Evolutionary conservation across 2,113 vertebrate species (phyloP).

Genomic region (Petaurus breviceps): DNA sequence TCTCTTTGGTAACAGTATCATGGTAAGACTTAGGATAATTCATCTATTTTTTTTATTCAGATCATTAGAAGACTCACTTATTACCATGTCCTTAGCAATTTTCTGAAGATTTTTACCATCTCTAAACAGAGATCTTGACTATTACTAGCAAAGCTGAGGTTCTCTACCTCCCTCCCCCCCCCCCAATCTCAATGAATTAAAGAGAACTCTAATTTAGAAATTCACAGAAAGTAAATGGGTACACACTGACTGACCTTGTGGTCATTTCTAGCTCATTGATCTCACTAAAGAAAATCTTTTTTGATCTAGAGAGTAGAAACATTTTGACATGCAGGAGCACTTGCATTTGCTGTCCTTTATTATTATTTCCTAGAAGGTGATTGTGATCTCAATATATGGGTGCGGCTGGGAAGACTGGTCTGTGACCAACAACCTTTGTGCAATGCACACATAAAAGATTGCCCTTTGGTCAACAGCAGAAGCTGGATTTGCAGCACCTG

Average conservation of each 20-base stretch:
- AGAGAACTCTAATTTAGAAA: neutral
- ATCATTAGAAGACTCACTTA: constrained; percentile 68
- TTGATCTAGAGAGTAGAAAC: neutral
- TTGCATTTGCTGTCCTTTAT: neutral
- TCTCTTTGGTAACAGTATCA: constrained; percentile 56
- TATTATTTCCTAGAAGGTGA: neutral
- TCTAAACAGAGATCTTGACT: neutral
- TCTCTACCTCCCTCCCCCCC: neutral
- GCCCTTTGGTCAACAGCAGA: neutral
- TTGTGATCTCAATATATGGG: neutral
- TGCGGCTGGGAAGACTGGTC: neutral
- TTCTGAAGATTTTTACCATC: constrained; percentile 55
- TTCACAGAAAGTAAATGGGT: neutral
- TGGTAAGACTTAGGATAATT: neutral
- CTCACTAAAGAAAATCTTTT: neutral
- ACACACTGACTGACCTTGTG: neutral
- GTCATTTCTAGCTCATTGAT: neutral
- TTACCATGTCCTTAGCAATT: constrained; percentile 25
- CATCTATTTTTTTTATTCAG: constrained; percentile 60
- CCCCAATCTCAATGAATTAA: neutral
- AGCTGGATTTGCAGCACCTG: neutral
- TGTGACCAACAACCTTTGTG: neutral
- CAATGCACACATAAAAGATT: neutral
- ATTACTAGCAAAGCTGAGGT: neutral
- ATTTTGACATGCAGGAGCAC: neutral